Evolutionary conservation across 1,140 invertebrate species (phyloP).

Genomic region (Scaptomyza pallida): DNA sequence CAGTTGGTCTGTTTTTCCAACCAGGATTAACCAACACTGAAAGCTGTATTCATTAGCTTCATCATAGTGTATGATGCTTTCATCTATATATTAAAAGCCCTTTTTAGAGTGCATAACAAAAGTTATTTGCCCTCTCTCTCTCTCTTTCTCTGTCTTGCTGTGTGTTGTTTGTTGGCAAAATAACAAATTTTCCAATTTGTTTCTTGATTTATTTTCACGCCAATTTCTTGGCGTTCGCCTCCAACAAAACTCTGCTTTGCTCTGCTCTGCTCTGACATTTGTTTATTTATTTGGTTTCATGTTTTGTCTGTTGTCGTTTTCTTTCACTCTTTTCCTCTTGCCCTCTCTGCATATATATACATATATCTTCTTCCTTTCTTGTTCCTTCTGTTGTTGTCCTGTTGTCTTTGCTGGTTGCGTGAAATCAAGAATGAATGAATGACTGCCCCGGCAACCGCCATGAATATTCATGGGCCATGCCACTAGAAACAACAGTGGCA

Average conservation of each 20-base stretch:
- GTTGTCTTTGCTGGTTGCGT: constrained; percentile 57
- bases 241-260: constrained; percentile 35
- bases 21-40: background rate
- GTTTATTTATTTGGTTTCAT: constrained; percentile 81
- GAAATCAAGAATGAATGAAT: constrained; percentile 82
- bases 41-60: background rate
- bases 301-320: constrained; percentile 70
- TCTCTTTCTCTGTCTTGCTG: constrained; percentile 6
- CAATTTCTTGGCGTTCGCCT: constrained; percentile 74
- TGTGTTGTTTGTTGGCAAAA: constrained; percentile 55
- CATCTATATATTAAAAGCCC: background rate
- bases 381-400: background rate
- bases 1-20: constrained; percentile 26
- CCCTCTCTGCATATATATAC: too few species aligned
- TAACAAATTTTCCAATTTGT: constrained; percentile 82
- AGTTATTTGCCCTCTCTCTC: constrained; percentile 17
- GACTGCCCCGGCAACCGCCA: constrained; percentile 72
- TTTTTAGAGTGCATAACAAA: constrained; percentile 3
- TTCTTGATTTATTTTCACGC: constrained; percentile 82
- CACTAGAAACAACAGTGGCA: constrained; percentile 52
- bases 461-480: constrained; percentile 77
- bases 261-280: constrained; percentile 61
- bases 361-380: too few species aligned
- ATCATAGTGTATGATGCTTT: background rate
- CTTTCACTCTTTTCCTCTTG: constrained; percentile 3